A percentile compares a stretch with the other conserved stretches of the same genome.
Conservation (phyloP, 2,888 invertebrate genomes). For the Ryuthela nishihirai region DNA sequence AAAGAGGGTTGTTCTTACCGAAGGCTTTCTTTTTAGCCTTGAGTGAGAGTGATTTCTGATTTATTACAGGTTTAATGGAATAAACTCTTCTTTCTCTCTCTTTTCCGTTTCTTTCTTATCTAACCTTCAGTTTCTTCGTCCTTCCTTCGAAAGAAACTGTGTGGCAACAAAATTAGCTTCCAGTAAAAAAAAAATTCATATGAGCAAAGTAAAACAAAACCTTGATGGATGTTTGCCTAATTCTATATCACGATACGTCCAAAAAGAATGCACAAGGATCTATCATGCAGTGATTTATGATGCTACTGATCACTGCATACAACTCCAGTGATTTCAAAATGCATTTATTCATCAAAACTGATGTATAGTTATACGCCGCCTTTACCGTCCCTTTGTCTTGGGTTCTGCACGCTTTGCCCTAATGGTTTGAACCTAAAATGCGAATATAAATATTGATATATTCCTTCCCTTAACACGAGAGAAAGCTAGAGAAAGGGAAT, state of each 20-base stretch:
- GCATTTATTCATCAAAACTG: constrained; percentile 35
- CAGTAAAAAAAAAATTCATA: constrained; percentile 12
- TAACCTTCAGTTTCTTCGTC: too few relatives aligned
- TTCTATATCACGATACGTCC: constrained; percentile 30
- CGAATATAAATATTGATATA: too few relatives aligned
- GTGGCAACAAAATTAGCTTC: constrained; percentile 23
- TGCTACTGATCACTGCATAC: constrained; percentile 24
- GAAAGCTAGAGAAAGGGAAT: too few relatives aligned
- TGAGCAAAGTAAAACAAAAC: constrained; percentile 21
- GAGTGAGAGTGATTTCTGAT: constrained; percentile 35
- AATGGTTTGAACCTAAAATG: too few relatives aligned
- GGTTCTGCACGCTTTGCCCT: too few relatives aligned
- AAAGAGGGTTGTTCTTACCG: constrained; percentile 16
- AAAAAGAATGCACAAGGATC: constrained; percentile 23
- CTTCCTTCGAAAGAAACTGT: constrained; percentile 10
- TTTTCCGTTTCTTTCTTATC: constrained; percentile 15
- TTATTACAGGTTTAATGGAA: constrained; percentile 37
- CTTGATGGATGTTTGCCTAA: constrained; percentile 36
- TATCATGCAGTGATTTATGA: constrained; percentile 34
- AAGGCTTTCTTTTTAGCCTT: constrained; percentile 11
- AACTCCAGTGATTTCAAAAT: constrained; percentile 32
- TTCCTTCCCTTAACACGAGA: too few relatives aligned
- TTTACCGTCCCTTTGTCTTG: too few relatives aligned
- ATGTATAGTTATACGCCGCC: constrained; percentile 28
- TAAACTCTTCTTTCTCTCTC: constrained; percentile 20